Base-by-base conservation (phyloP, 2,888 invertebrate genomes). In the Andrena camellia region DNA sequence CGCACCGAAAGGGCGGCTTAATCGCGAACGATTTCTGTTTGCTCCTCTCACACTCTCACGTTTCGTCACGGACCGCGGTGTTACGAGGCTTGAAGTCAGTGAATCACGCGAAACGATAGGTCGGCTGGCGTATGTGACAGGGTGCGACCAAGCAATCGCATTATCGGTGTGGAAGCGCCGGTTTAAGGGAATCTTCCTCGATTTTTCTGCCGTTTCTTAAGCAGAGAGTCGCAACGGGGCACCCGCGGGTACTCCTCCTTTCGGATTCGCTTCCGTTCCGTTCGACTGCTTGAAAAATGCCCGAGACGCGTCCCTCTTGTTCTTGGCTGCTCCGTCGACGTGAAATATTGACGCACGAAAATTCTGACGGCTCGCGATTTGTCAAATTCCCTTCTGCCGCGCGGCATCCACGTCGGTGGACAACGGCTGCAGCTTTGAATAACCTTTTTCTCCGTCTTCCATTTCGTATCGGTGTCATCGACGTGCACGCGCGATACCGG, bases 291-390 rank as follows among this genome's bases (percentile, higher is more conserved):
- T 93, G 93, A 93, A 93, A 93, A 93, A 93, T 94, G 91, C 83
- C 67, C 78, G 84, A 71, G 78, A 81, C 85, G 81, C 80, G 71
- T 83, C 76, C 84, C 90, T 86, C 85, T 88, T 88, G 88, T 90
- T 89, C 90, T 88, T 81, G 82, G 87, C 82, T 83, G 72, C 83
- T 74, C 81, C 83, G 81, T 64, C 85, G 78, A 87, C 87, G 88
- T 93, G 93, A 94, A 93, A 94, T 93, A 94, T 94, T 91, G 93
- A 90, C 88, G 90, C 78, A 89, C 90, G 88, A 91, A 91, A 91
- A 92, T 91, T 92, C 90, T 92, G 93, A 93, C 93, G 90, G 86
- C 35, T 42, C 89, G 88, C 91, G 90, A 94, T 94, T 93, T 93
- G 91, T 94, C 93, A 93, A 91, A 89, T 88, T 86, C 87, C 86